Evolutionary conservation across 2,888 invertebrate genomes (phyloP), one percentile per base, ranked within the genome.

Genomic region (Spilarctia lutea): DNA sequence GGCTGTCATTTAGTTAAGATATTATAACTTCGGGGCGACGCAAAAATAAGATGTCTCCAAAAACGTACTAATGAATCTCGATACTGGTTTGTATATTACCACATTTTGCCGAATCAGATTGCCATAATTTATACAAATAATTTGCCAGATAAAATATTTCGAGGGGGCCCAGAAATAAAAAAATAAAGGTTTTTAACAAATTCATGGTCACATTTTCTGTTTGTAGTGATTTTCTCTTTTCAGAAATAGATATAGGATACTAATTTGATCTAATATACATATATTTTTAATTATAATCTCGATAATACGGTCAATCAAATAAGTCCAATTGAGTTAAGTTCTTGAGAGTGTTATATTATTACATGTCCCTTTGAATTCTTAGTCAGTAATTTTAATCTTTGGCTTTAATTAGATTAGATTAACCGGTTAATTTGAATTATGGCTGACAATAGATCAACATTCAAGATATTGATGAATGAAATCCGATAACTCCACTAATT

Each of bases 1-100:
- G 85, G 78, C 86, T 82, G 84, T 81, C 85, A 85, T 85, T 85
- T 81, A 75, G 76, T 81, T 75, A 68, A 78, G 84, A 81, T 84
- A 79, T 85, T 83, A 85, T 83, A 83, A 85, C 80, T 85, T 81
- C 39, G 78, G 70, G 69, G 65, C 48, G 68, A 71, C 71, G 73
- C 69, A 76, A 81, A 85, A 85, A 81, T 76, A 83, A 78, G 76
- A 81, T 83, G 81, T 77, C 81, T 35, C 69, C 67, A 20, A 60
- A 75, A 71, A 79, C 81, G 78, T 71, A 74, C 80, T 84, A 84
- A 84, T 84, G 82, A 79, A 71, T 79, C 80, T 80, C 20, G 63
- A 79, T 80, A 73, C 56, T 75, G 77, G 71, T 72, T 76, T 76
- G 70, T 69, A 73, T 76, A 84, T 84, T 82, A 79, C 76, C 80